Evolutionary conservation across 2,888 invertebrate genomes (phyloP).

Genomic region (Acronicta aceris): DNA sequence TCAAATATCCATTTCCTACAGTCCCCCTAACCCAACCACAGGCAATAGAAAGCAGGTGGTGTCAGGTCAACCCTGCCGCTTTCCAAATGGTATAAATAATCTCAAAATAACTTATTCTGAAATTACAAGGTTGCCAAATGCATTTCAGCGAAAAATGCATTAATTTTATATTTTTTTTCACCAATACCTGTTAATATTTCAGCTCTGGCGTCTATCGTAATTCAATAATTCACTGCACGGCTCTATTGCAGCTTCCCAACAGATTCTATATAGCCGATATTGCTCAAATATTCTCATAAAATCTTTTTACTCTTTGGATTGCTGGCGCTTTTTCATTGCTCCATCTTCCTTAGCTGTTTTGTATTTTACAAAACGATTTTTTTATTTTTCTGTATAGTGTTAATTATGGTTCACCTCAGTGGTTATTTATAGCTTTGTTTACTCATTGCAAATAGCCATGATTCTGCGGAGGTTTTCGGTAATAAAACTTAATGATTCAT

Average conservation of each 20-base stretch:
- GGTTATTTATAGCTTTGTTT: conserved; percentile 7
- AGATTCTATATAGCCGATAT: neutral
- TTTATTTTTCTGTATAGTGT: conserved; percentile 5
- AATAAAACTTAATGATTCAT: too few relatives aligned
- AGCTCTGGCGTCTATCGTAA: conserved; percentile 12
- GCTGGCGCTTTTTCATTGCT: neutral
- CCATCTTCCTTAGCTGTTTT: neutral
- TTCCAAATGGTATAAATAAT: too few relatives aligned
- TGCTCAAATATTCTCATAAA: conserved; percentile 1
- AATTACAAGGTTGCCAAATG: too few relatives aligned
- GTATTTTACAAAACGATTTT: neutral
- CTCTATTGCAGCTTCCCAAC: conserved; percentile 7
- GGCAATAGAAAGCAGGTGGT: too few relatives aligned
- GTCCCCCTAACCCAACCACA: too few relatives aligned
- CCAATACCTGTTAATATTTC: conserved; percentile 20
- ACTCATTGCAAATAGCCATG: neutral
- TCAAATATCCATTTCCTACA: too few relatives aligned
- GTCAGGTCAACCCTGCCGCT: too few relatives aligned
- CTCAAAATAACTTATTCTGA: too few relatives aligned
- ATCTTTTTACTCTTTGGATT: conserved; percentile 1
- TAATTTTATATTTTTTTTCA: neutral
- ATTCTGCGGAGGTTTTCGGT: too few relatives aligned
- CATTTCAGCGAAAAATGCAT: neutral
- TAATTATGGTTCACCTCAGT: neutral
- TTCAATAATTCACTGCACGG: conserved; percentile 33